These are phyloP conservation scores for Columba guinea DNA, from an alignment of 2,797 vertebrate genomes.

Conservation along the genomic window DNA sequence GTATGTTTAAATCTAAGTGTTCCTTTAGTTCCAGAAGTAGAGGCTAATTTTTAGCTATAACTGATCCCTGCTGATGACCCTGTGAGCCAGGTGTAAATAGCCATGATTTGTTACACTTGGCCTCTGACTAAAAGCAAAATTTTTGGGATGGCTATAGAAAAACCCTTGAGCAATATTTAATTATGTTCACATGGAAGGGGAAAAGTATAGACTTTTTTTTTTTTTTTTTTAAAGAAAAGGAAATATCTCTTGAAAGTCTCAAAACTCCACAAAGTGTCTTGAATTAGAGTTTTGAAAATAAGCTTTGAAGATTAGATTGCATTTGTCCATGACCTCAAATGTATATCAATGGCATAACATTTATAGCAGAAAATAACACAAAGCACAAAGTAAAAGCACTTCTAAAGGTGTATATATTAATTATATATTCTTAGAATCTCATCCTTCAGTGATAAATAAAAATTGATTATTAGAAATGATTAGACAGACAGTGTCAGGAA, in stretches of 20 bases:
- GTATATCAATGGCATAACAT: not conserved
- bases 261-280: not conserved
- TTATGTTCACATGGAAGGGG: not conserved
- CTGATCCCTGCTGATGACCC: not conserved
- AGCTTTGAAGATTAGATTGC: not conserved
- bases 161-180: constrained; percentile 8
- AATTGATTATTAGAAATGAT: not conserved
- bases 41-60: not conserved
- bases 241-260: not conserved
- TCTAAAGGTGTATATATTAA: not conserved
- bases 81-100: not conserved
- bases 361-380: not conserved
- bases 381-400: not conserved
- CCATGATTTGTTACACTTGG: constrained; percentile 28
- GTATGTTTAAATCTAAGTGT: not conserved
- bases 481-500: not conserved
- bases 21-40: not conserved
- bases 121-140: constrained; percentile 11
- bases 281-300: not conserved
- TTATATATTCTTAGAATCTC: not conserved
- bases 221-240: not conserved
- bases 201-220: not conserved
- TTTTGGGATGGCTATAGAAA: constrained; percentile 21
- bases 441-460: not conserved
- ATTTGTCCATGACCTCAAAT: not conserved